Percentiles rank a stretch among this genome's conserved stretches.
Conservation (phyloP, 37 sponge, comb jelly and placozoan species). For the Spongilla lacustris region DNA sequence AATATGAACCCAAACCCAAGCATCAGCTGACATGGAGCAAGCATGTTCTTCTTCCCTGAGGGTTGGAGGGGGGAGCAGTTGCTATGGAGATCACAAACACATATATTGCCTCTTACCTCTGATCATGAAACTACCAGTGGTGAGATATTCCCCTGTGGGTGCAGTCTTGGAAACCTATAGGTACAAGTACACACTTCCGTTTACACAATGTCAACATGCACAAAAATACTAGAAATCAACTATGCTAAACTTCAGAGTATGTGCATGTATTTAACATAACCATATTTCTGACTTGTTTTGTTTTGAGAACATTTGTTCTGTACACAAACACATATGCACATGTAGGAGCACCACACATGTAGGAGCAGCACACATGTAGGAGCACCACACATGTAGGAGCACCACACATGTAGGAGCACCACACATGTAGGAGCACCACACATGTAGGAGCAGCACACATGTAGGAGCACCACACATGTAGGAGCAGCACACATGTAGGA, state of each 20-base stretch:
- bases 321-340: not conserved
- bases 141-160: constrained; percentile 96
- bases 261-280: no score
- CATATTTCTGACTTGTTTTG: no score
- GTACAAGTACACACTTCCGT: not conserved
- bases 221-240: not conserved
- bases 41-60: constrained; percentile 94
- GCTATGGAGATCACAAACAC: not conserved
- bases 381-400: not conserved
- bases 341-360: not conserved
- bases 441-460: not conserved
- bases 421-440: not conserved
- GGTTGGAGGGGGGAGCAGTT: not conserved
- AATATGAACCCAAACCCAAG: constrained; percentile 94
- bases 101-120: constrained; percentile 62
- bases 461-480: not conserved
- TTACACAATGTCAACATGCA: not conserved
- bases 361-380: not conserved
- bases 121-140: constrained; percentile 99
- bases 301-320: no score
- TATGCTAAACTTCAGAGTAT: not conserved
- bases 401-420: not conserved
- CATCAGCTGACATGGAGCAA: constrained; percentile 86
- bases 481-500: not conserved
- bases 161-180: constrained; percentile 99